Percentiles rank a stretch among this genome's conserved stretches.
Evolutionary conservation across 2,888 invertebrate species (phyloP).

Genomic region (Sceliomorpha sp.): DNA sequence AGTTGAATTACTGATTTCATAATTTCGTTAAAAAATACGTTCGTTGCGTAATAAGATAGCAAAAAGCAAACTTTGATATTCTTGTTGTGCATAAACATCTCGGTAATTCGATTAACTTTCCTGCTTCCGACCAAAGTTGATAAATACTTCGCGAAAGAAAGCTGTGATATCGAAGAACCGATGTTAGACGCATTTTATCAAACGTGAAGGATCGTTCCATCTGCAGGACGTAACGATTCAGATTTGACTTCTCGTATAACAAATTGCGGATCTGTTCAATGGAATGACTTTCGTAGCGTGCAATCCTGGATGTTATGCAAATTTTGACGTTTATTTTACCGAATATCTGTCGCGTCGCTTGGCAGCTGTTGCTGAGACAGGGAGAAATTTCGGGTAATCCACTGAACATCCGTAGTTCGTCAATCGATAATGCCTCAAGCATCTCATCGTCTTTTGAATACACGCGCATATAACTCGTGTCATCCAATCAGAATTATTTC

Average conservation of each 20-base stretch:
- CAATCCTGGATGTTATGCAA: constrained; percentile 50
- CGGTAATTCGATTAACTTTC: no score
- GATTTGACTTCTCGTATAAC: constrained; percentile 20
- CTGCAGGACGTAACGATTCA: constrained; percentile 17
- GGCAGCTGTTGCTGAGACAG: constrained; percentile 52
- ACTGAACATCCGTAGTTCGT: constrained; percentile 51
- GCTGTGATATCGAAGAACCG: constrained; percentile 12
- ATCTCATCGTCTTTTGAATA: constrained; percentile 52
- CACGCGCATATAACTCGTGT: constrained; percentile 23
- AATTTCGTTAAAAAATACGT: no score
- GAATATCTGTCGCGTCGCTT: constrained; percentile 53
- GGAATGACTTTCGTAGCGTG: constrained; percentile 37
- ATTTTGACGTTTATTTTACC: constrained; percentile 54
- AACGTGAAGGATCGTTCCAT: constrained; percentile 18
- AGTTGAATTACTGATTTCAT: no score
- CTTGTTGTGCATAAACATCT: no score
- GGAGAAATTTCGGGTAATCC: constrained; percentile 56
- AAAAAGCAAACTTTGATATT: no score
- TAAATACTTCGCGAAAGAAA: no score
- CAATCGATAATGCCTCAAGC: constrained; percentile 56
- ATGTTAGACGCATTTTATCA: constrained; percentile 1
- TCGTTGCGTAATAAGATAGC: no score
- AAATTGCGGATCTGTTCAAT: constrained; percentile 23
- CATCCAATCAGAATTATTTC: constrained; percentile 43
- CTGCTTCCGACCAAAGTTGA: no score